Percentiles rank a stretch among this genome's conserved stretches.
phyloP scores from a whole-genome alignment of 2,888 invertebrate genomes.

The Corythucha ciliata region DNA sequence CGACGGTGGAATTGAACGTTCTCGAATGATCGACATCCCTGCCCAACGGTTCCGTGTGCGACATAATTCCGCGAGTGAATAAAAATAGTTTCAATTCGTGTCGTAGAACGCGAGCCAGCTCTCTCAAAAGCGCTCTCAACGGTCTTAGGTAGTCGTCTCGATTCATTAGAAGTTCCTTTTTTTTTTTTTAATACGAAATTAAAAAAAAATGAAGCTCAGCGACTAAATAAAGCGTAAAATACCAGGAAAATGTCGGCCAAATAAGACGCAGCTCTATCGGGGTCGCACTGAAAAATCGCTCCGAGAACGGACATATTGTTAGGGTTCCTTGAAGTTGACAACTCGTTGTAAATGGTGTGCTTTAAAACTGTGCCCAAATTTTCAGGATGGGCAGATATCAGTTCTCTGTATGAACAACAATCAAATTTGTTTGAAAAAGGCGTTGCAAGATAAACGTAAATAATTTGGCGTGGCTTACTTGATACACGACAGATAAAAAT shows the following conservation, averaged over 20 bases:
- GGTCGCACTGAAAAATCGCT: constrained; percentile 75
- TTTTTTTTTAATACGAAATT: neutral
- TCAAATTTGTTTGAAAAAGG: neutral
- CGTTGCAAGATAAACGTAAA: too few relatives aligned
- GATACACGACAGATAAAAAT: constrained; percentile 77
- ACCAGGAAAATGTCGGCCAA: constrained; percentile 65
- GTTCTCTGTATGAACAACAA: constrained; percentile 63
- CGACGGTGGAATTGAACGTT: constrained; percentile 71
- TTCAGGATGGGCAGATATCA: constrained; percentile 74
- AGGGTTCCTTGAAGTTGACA: constrained; percentile 82
- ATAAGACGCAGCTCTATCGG: constrained; percentile 70
- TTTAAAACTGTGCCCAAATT: constrained; percentile 77
- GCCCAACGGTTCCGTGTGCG: constrained; percentile 52
- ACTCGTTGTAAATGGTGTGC: constrained; percentile 88
- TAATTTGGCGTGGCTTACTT: constrained; percentile 41
- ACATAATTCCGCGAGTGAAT: constrained; percentile 54
- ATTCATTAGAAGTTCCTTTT: constrained; percentile 64
- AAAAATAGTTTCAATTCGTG: constrained; percentile 70
- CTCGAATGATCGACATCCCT: constrained; percentile 65
- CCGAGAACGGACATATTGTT: constrained; percentile 90
- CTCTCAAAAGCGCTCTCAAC: constrained; percentile 73
- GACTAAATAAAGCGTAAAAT: neutral
- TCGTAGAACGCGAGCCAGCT: constrained; percentile 74
- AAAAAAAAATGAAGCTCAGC: neutral
- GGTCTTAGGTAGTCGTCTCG: constrained; percentile 86